Evolutionary conservation across 2,113 vertebrate species (phyloP).

Genomic region (Triplophysa siluroides): DNA sequence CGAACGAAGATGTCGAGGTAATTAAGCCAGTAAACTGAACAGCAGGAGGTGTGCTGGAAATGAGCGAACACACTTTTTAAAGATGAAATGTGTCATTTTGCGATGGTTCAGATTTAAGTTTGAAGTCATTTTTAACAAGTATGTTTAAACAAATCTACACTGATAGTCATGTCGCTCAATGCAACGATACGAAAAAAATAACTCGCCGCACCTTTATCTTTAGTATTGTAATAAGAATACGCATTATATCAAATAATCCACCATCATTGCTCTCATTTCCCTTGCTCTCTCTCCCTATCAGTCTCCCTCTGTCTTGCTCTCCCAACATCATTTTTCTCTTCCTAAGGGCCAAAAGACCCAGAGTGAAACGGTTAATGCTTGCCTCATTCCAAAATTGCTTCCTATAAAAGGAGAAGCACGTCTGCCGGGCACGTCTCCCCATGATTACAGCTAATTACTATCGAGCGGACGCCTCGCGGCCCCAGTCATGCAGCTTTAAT

Average conservation of each 20-base stretch:
- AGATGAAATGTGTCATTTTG: not conserved
- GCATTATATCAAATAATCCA: not conserved
- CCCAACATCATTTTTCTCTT: conserved; percentile 5
- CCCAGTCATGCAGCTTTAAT: conserved; percentile 86
- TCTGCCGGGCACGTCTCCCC: conserved; percentile 77
- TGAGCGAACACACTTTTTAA: not conserved
- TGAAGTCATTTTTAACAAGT: too few species aligned
- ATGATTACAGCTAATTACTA: conserved; percentile 96
- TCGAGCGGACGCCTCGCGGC: conserved; percentile 86
- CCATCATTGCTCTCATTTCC: not conserved
- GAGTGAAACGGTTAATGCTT: conserved; percentile 76
- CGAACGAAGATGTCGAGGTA: conserved; percentile 19
- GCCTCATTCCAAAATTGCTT: conserved; percentile 84
- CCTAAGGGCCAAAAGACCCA: conserved; percentile 44
- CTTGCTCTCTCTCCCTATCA: not conserved
- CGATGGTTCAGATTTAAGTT: not conserved
- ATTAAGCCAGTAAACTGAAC: conserved; percentile 13
- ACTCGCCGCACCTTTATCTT: not conserved
- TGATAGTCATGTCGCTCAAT: too few species aligned
- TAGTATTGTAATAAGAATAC: not conserved
- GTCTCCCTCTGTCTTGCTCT: conserved; percentile 19
- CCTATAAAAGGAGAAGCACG: conserved; percentile 79
- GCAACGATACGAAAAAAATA: too few species aligned
- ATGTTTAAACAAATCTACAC: too few species aligned
- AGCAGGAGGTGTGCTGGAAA: conserved; percentile 1